phyloP scores from a whole-genome alignment of 2,113 vertebrate species.

The Ictidomys tridecemlineatus region DNA sequence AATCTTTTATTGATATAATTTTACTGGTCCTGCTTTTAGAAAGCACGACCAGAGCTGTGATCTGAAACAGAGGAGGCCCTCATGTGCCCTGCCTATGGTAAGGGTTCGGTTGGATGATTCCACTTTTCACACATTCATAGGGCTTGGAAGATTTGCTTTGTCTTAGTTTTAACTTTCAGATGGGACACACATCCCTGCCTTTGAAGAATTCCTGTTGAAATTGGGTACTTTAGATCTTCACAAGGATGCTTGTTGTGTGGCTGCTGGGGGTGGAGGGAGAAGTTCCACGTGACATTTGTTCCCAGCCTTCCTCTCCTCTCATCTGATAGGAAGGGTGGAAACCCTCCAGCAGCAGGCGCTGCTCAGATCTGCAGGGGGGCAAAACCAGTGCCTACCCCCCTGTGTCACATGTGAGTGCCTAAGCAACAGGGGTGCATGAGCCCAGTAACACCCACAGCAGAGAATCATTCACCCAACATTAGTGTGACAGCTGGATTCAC shows the following conservation, averaged over 20 bases:
- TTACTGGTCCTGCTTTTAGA: not conserved
- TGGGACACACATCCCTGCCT: not conserved
- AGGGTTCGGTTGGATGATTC: not conserved
- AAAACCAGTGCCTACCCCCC: not conserved
- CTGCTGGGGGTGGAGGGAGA: constrained; percentile 37
- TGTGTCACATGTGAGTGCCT: not conserved
- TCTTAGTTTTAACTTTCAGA: not conserved
- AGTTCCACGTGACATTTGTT: constrained; percentile 33
- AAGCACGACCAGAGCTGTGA: not conserved
- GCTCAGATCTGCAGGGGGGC: not conserved
- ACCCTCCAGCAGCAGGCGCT: fast-evolving
- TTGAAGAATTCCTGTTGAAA: constrained; percentile 66
- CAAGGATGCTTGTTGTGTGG: not conserved
- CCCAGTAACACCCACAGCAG: not conserved
- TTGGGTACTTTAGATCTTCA: not conserved
- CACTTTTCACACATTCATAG: not conserved
- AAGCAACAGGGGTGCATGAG: not conserved
- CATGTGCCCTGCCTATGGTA: not conserved
- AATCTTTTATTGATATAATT: not conserved
- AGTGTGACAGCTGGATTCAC: not conserved
- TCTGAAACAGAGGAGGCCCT: not conserved
- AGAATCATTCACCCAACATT: not conserved
- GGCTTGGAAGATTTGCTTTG: not conserved
- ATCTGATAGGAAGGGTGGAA: not conserved
- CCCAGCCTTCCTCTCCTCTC: not conserved